Percentiles rank a stretch among this genome's conserved stretches.
Evolutionary conservation across 1,140 invertebrate species (phyloP).

Genomic region (Harpegnathos saltator): DNA sequence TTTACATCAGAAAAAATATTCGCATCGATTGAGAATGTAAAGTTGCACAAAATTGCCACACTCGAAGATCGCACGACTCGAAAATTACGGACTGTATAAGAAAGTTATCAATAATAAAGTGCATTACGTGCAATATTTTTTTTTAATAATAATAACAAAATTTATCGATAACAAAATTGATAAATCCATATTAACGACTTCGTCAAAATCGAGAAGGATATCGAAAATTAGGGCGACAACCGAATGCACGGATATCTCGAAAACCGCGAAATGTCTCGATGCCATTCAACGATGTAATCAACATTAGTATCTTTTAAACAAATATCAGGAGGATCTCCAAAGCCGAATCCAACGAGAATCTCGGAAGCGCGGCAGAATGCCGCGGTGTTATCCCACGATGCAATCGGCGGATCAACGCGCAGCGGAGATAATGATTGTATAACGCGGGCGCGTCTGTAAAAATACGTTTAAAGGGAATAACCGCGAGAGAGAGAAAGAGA

Average conservation of each 20-base stretch:
- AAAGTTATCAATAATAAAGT: too few species aligned
- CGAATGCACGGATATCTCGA: background rate
- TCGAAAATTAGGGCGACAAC: background rate
- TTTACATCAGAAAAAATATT: too few species aligned
- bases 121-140: too few species aligned
- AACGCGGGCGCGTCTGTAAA: background rate
- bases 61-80: too few species aligned
- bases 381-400: background rate
- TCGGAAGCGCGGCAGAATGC: too few species aligned
- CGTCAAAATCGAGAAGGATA: background rate
- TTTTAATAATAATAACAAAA: background rate
- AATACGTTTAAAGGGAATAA: slow-evolving; percentile 35
- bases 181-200: background rate
- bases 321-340: too few species aligned
- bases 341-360: too few species aligned
- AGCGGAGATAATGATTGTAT: slow-evolving; percentile 5
- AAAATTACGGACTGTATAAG: too few species aligned
- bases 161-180: background rate
- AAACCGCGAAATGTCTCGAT: background rate
- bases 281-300: background rate
- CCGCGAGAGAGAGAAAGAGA: background rate
- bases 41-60: too few species aligned
- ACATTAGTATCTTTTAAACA: too few species aligned
- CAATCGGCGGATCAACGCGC: background rate
- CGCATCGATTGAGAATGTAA: too few species aligned